These are phyloP conservation scores for Rhysida immarginata DNA, from an alignment of 1,140 invertebrate genomes.

Conservation along the genomic window DNA sequence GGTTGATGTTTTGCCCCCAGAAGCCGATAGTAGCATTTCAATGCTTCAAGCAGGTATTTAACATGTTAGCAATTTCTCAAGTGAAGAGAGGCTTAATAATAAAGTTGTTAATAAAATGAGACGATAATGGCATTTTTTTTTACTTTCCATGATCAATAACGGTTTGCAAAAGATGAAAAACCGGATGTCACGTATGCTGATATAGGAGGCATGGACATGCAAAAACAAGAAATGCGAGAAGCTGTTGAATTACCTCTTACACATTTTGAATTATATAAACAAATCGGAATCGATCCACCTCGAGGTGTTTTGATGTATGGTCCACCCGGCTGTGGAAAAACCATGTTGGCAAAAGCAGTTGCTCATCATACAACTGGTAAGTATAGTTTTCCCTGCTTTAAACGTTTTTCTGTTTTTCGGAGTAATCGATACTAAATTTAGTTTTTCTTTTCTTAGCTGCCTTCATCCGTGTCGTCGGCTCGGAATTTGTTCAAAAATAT, in stretches of 20 bases:
- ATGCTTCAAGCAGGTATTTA: slow-evolving; percentile 74
- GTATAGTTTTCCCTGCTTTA: slow-evolving; percentile 3
- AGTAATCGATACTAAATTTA: background rate
- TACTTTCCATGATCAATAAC: too few species aligned
- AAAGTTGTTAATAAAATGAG: background rate
- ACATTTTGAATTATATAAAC: slow-evolving; percentile 98
- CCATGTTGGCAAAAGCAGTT: slow-evolving; percentile 98
- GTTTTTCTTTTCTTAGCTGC: slow-evolving; percentile 47
- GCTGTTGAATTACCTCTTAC: slow-evolving; percentile 96
- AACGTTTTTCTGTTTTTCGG: background rate
- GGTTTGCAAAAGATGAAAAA: slow-evolving; percentile 90
- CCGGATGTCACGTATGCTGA: slow-evolving; percentile 94
- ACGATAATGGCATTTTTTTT: too few species aligned
- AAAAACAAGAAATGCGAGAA: slow-evolving; percentile 98
- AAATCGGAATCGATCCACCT: slow-evolving; percentile 93
- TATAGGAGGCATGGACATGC: slow-evolving; percentile 99
- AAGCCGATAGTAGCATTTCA: slow-evolving; percentile 93
- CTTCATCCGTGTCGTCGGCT: slow-evolving; percentile 96
- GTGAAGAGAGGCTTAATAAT: background rate
- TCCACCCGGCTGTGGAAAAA: slow-evolving; percentile 92
- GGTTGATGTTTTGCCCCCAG: slow-evolving; percentile 91
- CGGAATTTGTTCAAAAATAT: slow-evolving; percentile 99
- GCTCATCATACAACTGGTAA: slow-evolving; percentile 85
- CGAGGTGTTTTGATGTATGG: slow-evolving; percentile 97
- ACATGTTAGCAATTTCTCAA: background rate